Percentiles rank a stretch among this genome's conserved stretches.
Evolutionary conservation across 2,113 vertebrate genomes (phyloP).

Genomic region (Struthio camelus): DNA sequence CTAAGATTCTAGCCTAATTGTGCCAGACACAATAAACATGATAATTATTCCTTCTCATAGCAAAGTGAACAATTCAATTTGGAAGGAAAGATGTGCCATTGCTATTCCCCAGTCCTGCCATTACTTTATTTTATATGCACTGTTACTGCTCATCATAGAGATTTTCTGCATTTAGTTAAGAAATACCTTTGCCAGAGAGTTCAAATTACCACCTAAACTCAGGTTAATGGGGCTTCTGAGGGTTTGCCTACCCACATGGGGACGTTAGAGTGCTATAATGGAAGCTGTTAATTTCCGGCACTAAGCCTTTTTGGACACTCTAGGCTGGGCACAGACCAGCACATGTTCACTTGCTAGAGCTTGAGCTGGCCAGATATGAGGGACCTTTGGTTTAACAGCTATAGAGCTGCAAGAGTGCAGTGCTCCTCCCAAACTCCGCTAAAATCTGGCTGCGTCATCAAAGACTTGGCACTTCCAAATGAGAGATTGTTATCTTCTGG

Average conservation of each 20-base stretch:
- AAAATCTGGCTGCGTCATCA: background rate
- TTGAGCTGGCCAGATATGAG: background rate
- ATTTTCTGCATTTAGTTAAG: conserved; percentile 40
- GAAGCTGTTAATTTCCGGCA: background rate
- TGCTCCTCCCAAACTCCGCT: rapidly evolving
- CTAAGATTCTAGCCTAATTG: conserved; percentile 60
- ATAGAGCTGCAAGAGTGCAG: rapidly evolving
- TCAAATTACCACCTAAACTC: conserved; percentile 28
- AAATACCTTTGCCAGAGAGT: conserved; percentile 56
- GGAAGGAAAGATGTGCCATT: conserved; percentile 49
- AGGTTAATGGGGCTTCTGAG: conserved; percentile 40
- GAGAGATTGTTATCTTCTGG: background rate
- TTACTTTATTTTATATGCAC: conserved; percentile 64
- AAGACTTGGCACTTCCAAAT: background rate
- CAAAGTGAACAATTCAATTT: conserved; percentile 67
- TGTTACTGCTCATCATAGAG: conserved; percentile 42
- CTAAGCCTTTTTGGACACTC: background rate
- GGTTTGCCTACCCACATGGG: background rate
- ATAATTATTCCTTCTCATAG: conserved; percentile 62
- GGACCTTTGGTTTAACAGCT: background rate
- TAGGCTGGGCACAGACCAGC: rapidly evolving
- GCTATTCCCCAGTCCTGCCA: conserved; percentile 50
- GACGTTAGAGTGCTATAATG: background rate
- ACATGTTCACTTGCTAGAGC: rapidly evolving
- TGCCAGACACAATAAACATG: conserved; percentile 62